phyloP scores from a whole-genome alignment of 2,888 invertebrate species.

The Spodoptera exigua region DNA sequence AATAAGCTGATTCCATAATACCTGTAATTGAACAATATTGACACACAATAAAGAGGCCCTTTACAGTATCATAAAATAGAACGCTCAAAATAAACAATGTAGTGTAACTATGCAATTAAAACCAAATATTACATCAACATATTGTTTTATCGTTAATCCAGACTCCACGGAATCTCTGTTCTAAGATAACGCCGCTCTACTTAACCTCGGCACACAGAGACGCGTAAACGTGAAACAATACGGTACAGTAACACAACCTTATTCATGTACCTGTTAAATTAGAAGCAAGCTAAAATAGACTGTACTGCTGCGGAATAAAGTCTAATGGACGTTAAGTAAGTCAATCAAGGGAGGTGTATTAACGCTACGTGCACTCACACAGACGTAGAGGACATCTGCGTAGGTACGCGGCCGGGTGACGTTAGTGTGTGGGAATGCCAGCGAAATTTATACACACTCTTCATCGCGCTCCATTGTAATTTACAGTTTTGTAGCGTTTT shows the following conservation, averaged over 20 bases:
- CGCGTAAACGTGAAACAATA: slow-evolving; percentile 89
- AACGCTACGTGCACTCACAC: slow-evolving; percentile 80
- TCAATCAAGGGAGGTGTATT: slow-evolving; percentile 63
- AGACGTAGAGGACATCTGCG: slow-evolving; percentile 66
- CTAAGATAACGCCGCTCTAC: slow-evolving; percentile 89
- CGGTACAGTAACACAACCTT: slow-evolving; percentile 86
- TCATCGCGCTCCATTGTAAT: slow-evolving; percentile 83
- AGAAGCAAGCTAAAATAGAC: slow-evolving; percentile 56
- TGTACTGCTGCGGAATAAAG: slow-evolving; percentile 63
- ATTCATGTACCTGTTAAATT: slow-evolving; percentile 67
- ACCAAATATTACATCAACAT: slow-evolving; percentile 51
- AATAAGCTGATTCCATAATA: too few relatives aligned
- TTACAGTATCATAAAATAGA: too few relatives aligned
- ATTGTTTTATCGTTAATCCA: slow-evolving; percentile 74
- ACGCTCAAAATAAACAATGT: slow-evolving; percentile 14
- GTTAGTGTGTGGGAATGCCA: slow-evolving; percentile 84
- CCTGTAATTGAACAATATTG: not conserved
- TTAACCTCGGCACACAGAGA: slow-evolving; percentile 88
- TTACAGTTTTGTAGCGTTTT: slow-evolving; percentile 85
- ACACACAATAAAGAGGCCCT: too few relatives aligned
- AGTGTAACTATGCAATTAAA: slow-evolving; percentile 24
- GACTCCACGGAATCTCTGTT: slow-evolving; percentile 86
- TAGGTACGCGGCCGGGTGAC: slow-evolving; percentile 67
- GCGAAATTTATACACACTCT: slow-evolving; percentile 86
- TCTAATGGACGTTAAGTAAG: slow-evolving; percentile 52